phyloP scores from a whole-genome alignment of 2,113 vertebrate species.

The Salvelinus namaycush region DNA sequence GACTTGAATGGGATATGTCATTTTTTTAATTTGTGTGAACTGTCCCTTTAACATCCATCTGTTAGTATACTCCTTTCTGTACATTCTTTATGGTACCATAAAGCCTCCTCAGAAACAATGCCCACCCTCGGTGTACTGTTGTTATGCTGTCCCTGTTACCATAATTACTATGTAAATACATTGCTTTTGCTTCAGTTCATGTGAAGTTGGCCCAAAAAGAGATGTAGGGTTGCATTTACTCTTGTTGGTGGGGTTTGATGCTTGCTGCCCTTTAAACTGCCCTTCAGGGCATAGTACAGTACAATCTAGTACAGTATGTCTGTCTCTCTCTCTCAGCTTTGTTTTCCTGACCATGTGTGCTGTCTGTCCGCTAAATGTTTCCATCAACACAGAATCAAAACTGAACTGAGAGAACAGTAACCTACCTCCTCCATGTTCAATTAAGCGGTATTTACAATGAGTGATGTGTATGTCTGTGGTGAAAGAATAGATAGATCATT shows the following conservation, averaged over 20 bases:
- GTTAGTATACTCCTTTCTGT: no score
- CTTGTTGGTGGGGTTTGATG: constrained; percentile 37
- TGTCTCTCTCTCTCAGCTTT: constrained; percentile 17
- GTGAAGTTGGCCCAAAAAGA: not conserved
- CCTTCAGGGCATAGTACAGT: constrained; percentile 1
- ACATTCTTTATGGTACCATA: no score
- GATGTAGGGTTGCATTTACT: constrained; percentile 17
- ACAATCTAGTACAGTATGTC: constrained; percentile 9
- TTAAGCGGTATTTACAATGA: not conserved
- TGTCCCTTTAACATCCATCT: no score
- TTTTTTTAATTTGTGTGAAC: no score
- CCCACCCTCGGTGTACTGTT: no score
- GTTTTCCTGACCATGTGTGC: constrained; percentile 19
- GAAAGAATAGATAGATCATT: not conserved
- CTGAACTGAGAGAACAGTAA: constrained; percentile 22
- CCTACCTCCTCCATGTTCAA: constrained; percentile 16
- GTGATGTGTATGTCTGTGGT: not conserved
- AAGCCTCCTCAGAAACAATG: no score
- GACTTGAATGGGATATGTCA: no score
- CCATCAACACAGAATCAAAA: no score
- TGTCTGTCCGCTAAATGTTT: constrained; percentile 3
- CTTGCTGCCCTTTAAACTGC: constrained; percentile 23
- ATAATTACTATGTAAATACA: not conserved
- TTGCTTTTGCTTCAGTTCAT: not conserved
- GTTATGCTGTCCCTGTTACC: no score